Percentiles rank a stretch among this genome's conserved stretches.
Evolutionary conservation across 2,113 vertebrate genomes (phyloP).

Genomic region (Orientallactaga bullata): DNA sequence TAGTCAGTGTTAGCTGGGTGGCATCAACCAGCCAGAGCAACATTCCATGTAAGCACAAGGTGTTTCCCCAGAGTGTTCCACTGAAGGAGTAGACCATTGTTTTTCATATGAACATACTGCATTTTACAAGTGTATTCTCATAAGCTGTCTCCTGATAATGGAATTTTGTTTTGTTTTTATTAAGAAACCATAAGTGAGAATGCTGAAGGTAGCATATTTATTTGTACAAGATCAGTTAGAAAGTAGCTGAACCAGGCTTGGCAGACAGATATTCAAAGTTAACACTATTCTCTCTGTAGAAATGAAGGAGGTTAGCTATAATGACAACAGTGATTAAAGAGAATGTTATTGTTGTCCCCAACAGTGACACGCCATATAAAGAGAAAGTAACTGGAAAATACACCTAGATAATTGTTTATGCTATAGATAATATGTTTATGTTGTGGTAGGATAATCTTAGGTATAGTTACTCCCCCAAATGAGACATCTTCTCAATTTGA

Average conservation of each 20-base stretch:
- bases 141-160: background rate
- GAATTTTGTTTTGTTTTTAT: conserved; percentile 42
- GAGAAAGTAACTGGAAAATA: background rate
- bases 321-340: background rate
- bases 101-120: background rate
- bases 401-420: background rate
- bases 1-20: conserved; percentile 54
- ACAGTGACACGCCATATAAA: background rate
- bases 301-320: background rate
- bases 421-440: too few relatives aligned
- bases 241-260: background rate
- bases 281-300: background rate
- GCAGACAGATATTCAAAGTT: background rate
- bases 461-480: background rate
- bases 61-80: conserved; percentile 1
- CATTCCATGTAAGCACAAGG: conserved; percentile 55
- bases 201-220: background rate
- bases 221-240: conserved; percentile 35
- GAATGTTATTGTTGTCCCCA: background rate
- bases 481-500: background rate
- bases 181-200: conserved; percentile 35
- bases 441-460: background rate
- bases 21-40: conserved; percentile 22
- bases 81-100: background rate
- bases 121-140: background rate